Evolutionary conservation across 2,888 invertebrate species (phyloP).

Genomic region (Nycteola revayana): DNA sequence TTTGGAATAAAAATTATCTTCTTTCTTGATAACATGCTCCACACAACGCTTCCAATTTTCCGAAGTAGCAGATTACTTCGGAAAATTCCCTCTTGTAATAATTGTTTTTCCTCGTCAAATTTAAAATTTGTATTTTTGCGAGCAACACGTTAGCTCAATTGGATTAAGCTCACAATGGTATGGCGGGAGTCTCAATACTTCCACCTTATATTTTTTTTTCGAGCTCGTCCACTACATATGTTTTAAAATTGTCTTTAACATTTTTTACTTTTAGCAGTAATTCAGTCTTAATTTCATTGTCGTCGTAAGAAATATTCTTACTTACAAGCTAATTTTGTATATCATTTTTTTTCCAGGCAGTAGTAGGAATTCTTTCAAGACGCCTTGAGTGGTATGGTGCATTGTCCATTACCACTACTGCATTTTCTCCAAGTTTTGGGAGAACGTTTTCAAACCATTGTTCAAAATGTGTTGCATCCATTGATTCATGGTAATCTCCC

Average conservation of each 20-base stretch:
- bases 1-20: constrained; percentile 7
- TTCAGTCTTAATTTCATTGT: constrained; percentile 8
- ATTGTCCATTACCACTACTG: constrained; percentile 5
- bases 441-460: constrained; percentile 15
- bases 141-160: constrained; percentile 10
- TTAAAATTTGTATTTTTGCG: constrained; percentile 13
- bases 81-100: constrained; percentile 8
- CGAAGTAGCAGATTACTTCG: constrained; percentile 2
- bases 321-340: constrained; percentile 9
- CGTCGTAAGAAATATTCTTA: constrained; percentile 7
- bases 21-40: constrained; percentile 9
- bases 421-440: constrained; percentile 7
- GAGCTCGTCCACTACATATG: constrained; percentile 6
- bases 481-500: constrained; percentile 13
- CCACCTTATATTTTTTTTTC: constrained; percentile 1
- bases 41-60: constrained; percentile 10
- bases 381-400: constrained; percentile 5
- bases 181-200: background rate
- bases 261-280: constrained; percentile 8
- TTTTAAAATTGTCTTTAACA: constrained; percentile 7
- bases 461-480: constrained; percentile 22
- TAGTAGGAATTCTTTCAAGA: constrained; percentile 4
- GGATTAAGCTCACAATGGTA: constrained; percentile 13
- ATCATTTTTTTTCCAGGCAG: constrained; percentile 8
- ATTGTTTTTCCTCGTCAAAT: constrained; percentile 7